phyloP scores from a whole-genome alignment of 1,140 invertebrate genomes.

The Drosophila mojavensis region DNA sequence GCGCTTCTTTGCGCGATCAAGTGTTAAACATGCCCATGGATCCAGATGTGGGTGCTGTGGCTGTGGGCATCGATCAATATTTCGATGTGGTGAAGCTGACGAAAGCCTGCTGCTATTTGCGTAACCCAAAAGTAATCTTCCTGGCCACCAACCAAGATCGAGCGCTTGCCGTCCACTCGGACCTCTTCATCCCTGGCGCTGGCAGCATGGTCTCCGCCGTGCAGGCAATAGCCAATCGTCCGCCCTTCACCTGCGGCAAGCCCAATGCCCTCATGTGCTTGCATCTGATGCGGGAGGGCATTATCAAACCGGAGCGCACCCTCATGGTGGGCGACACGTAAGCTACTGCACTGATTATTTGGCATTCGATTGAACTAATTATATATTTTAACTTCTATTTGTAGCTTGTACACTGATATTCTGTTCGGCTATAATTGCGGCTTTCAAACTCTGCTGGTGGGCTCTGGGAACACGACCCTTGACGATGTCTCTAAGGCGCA shows the following conservation, averaged over 20 bases:
- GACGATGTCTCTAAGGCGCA: slow-evolving; percentile 31
- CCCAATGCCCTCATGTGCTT: slow-evolving; percentile 51
- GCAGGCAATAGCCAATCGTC: slow-evolving; percentile 27
- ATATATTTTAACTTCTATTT: neutral
- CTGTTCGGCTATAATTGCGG: slow-evolving; percentile 65
- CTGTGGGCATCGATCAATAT: slow-evolving; percentile 43
- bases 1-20: slow-evolving; percentile 14
- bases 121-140: slow-evolving; percentile 25
- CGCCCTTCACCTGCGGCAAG: slow-evolving; percentile 58
- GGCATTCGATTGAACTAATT: neutral
- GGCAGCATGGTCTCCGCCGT: slow-evolving; percentile 41
- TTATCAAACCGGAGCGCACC: slow-evolving; percentile 52
- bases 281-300: slow-evolving; percentile 40
- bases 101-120: slow-evolving; percentile 44
- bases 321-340: slow-evolving; percentile 63
- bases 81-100: slow-evolving; percentile 41
- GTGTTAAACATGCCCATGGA: slow-evolving; percentile 57
- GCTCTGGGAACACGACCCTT: slow-evolving; percentile 49
- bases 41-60: slow-evolving; percentile 48
- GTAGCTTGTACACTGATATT: slow-evolving; percentile 53
- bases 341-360: neutral
- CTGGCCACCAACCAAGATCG: slow-evolving; percentile 61
- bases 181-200: slow-evolving; percentile 19
- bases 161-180: neutral
- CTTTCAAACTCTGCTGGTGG: slow-evolving; percentile 61